Conservation (phyloP, 2,113 vertebrate species). For the Chaetura pelagica region DNA sequence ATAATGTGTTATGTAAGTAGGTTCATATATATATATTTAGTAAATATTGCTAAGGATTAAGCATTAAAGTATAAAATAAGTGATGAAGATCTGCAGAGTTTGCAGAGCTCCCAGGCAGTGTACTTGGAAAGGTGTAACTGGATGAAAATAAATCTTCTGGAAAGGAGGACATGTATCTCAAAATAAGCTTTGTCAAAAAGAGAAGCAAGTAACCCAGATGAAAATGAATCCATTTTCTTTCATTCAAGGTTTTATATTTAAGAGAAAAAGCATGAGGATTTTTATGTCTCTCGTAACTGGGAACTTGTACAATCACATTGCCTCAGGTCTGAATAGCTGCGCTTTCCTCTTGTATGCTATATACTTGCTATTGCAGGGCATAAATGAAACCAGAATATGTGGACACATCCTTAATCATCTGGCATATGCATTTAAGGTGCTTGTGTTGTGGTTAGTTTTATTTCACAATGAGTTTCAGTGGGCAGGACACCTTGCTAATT, state of each 20-base stretch:
- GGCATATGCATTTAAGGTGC: background rate
- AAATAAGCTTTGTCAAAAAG: background rate
- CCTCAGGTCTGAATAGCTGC: background rate
- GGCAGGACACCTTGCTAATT: background rate
- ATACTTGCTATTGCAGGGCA: accelerated
- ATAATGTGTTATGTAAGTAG: background rate
- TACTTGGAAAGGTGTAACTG: background rate
- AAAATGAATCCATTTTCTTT: background rate
- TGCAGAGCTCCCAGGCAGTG: background rate
- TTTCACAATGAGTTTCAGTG: background rate
- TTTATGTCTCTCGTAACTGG: background rate
- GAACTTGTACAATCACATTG: background rate
- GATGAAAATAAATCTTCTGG: background rate
- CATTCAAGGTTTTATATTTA: background rate
- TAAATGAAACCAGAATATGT: background rate
- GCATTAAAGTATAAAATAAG: background rate
- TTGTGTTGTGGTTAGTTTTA: background rate
- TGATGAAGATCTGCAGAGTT: background rate
- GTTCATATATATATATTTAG: background rate
- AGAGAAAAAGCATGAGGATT: background rate
- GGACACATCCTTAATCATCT: background rate
- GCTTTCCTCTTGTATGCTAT: background rate
- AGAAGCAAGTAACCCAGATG: background rate
- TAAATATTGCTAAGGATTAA: background rate
- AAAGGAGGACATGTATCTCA: background rate